A percentile compares a stretch with the other conserved stretches of the same genome.
These are phyloP conservation scores for Gorsachius goisagi DNA, from an alignment of 2,113 vertebrate genomes.

Conservation along the genomic window DNA sequence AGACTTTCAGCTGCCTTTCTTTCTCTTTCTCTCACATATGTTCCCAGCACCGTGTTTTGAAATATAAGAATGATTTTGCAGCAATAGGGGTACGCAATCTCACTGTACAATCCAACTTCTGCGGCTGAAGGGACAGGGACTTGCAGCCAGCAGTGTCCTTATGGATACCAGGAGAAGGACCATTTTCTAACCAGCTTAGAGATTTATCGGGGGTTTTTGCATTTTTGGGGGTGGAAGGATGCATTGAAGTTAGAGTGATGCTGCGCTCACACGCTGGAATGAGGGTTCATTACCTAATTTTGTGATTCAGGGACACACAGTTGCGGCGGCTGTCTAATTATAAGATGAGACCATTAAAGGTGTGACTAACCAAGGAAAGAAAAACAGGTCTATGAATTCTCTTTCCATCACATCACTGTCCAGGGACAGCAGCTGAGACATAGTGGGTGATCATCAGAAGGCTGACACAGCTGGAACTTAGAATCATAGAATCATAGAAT, in stretches of 20 bases:
- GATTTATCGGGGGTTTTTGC: background rate
- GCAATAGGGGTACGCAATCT: background rate
- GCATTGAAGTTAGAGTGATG: background rate
- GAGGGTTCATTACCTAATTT: background rate
- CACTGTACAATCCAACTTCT: background rate
- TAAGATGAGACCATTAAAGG: background rate
- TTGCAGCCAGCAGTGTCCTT: background rate
- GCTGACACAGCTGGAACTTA: background rate
- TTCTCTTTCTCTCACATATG: background rate
- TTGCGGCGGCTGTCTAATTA: background rate
- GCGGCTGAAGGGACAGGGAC: background rate
- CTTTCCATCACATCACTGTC: background rate
- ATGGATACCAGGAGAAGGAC: background rate
- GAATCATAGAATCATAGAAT: too few relatives aligned
- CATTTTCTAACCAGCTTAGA: background rate
- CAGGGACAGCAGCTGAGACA: background rate
- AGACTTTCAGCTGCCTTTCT: constrained; percentile 17
- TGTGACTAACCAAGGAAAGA: background rate
- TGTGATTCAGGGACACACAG: constrained; percentile 51
- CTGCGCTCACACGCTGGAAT: background rate
- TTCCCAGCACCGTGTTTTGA: background rate
- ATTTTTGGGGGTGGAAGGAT: background rate
- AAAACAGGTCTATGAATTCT: background rate
- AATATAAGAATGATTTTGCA: background rate
- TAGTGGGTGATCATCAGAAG: background rate